Percentiles rank a stretch among this genome's conserved stretches.
Evolutionary conservation across 2,888 invertebrate species (phyloP).

Genomic region (Rhodophaea formosa): DNA sequence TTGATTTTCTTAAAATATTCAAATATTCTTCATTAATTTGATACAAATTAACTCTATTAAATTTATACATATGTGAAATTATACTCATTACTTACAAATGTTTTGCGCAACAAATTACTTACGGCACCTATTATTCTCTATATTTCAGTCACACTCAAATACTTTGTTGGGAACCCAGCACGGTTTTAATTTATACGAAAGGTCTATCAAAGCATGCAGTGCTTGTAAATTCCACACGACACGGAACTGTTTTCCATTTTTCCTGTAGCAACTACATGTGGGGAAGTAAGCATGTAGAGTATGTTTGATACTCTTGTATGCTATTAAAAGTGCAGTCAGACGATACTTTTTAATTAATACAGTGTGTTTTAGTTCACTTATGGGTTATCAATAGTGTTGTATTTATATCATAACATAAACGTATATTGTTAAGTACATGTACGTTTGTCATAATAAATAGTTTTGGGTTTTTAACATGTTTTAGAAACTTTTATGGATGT

Average conservation of each 20-base stretch:
- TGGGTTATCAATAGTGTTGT: neutral
- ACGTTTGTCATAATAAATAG: too few relatives aligned
- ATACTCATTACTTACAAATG: too few relatives aligned
- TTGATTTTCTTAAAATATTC: too few relatives aligned
- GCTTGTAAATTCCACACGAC: constrained; percentile 9
- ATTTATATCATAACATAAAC: neutral
- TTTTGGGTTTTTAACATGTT: too few relatives aligned
- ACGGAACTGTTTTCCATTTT: constrained; percentile 8
- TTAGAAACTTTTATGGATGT: too few relatives aligned
- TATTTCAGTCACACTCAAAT: constrained; percentile 1
- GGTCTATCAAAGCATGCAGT: constrained; percentile 7
- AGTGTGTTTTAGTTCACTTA: neutral
- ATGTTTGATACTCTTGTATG: constrained; percentile 13
- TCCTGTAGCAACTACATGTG: neutral
- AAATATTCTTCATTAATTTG: too few relatives aligned
- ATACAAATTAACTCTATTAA: too few relatives aligned
- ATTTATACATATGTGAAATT: too few relatives aligned
- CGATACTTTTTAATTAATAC: constrained; percentile 8
- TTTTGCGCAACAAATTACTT: too few relatives aligned
- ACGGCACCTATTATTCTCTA: too few relatives aligned
- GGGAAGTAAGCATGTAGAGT: constrained; percentile 3
- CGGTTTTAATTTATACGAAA: constrained; percentile 2
- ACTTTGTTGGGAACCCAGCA: neutral
- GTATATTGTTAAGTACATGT: too few relatives aligned
- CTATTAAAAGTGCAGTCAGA: constrained; percentile 6